Base-by-base conservation (phyloP, 64 coral and sea anemone species). In the Pocillopora damicornis region DNA sequence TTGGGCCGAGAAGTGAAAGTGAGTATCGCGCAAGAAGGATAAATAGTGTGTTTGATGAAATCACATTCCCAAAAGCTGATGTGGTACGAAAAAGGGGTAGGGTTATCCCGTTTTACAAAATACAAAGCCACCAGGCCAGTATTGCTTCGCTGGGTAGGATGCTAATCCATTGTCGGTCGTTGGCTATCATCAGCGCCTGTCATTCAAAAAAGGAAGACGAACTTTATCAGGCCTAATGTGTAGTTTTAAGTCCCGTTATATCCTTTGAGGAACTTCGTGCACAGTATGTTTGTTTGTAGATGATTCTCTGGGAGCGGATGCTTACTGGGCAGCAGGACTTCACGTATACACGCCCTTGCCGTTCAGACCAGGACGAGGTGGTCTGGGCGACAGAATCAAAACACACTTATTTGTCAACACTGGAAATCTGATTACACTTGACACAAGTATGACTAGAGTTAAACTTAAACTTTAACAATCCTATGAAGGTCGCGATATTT, bases 291-390 rank as follows among this genome's bases (percentile, higher is more conserved):
- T 86, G 23, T 75, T 58, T 79, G 0, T 18, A 99, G 96, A 68
- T 75, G 96, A 99, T 90, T 89, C 93, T 12, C 86, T 99, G 4
- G 96, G 96, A 60, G 88, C 81, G 35, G 93, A 99, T 45, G 69
- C 88, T 30, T 99, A 86, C 71, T 99, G 96, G 96, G 87, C 96
- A 38, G 75, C 84, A 15, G 96, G 96, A 4, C 73, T 99, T 35
- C 90, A 99, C 42, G 78, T 99, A 0, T 99, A 92, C 62, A 95
- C 96, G 11, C 96, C 96, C 11, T 76, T 99, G 60, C 96, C 96
- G 58, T 99, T 99, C 78, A 86, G 96, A 86, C 96, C 96, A 14
- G 90, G 87, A 62, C 72, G 89, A 67, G 94, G 96, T 59, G 66
- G 96, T 59, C 83, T 99, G 77, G 93, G 93, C 76, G 96, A 99